A percentile compares a stretch with the other conserved stretches of the same genome.
Evolutionary conservation across 2,888 invertebrate genomes (phyloP).

Genomic region (Harpalus rubripes): DNA sequence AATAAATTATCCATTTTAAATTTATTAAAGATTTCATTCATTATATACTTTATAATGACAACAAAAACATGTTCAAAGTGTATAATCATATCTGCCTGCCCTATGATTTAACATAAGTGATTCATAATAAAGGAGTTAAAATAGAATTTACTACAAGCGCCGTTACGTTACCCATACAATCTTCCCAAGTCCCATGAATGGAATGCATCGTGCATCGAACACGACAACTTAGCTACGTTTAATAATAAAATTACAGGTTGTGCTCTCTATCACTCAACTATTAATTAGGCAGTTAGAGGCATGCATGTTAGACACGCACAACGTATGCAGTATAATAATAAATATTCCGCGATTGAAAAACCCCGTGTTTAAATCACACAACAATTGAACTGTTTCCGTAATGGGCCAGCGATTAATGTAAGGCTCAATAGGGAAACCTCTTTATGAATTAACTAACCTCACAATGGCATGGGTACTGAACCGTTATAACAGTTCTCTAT

Average conservation of each 20-base stretch:
- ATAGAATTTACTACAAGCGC: constrained; percentile 49
- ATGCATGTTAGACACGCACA: constrained; percentile 35
- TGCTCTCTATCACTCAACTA: constrained; percentile 41
- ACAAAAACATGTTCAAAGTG: background rate
- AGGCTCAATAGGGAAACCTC: constrained; percentile 58
- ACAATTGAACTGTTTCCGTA: constrained; percentile 58
- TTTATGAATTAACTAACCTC: constrained; percentile 57
- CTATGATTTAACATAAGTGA: constrained; percentile 35
- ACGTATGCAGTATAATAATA: constrained; percentile 30
- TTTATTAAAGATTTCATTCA: background rate
- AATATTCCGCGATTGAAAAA: constrained; percentile 49
- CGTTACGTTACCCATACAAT: constrained; percentile 15
- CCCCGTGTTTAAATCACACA: constrained; percentile 50
- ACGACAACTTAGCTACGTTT: constrained; percentile 48
- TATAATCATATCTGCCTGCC: constrained; percentile 13
- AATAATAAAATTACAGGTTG: constrained; percentile 58
- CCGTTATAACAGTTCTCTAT: constrained; percentile 47
- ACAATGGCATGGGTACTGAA: constrained; percentile 55
- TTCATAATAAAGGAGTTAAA: constrained; percentile 34
- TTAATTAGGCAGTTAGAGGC: constrained; percentile 47
- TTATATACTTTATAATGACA: constrained; percentile 1
- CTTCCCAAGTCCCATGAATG: constrained; percentile 36
- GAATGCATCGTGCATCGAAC: constrained; percentile 20
- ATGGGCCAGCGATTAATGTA: constrained; percentile 52
- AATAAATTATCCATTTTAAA: background rate